Percentiles rank a stretch among this genome's conserved stretches.
Evolutionary conservation across 2,113 vertebrate genomes (phyloP).

Genomic region (Halcyon malimbica): DNA sequence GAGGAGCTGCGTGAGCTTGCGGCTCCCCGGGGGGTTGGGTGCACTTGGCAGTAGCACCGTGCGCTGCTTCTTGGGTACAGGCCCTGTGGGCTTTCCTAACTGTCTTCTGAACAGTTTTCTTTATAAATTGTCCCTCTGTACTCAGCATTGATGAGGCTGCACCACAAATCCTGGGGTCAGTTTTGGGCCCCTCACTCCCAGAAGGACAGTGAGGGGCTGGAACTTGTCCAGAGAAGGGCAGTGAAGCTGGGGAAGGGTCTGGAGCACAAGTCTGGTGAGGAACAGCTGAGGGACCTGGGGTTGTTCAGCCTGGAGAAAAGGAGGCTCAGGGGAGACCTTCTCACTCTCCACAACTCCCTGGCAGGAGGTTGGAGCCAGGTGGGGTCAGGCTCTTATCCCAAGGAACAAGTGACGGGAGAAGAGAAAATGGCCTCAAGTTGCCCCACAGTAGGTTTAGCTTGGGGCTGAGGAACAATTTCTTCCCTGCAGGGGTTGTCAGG

Average conservation of each 20-base stretch:
- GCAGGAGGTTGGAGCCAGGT: neutral
- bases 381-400: neutral
- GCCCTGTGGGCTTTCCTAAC: neutral
- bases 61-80: fast-evolving
- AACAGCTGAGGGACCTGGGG: neutral
- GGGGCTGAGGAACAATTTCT: neutral
- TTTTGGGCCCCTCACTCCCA: neutral
- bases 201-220: neutral
- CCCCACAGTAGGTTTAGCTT: neutral
- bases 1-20: fast-evolving
- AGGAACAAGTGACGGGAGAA: neutral
- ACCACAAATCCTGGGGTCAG: neutral
- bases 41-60: fast-evolving
- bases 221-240: neutral
- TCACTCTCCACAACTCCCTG: neutral
- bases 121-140: too few species aligned
- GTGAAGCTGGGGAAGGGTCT: neutral
- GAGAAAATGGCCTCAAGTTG: neutral
- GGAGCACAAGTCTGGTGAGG: neutral
- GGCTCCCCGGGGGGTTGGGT: fast-evolving
- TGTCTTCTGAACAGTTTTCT: neutral
- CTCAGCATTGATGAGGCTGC: neutral
- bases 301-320: neutral
- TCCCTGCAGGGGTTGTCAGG: neutral
- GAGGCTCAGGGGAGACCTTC: neutral